Conservation (phyloP, 2,888 invertebrate species). For the Drosophila lutescens region DNA sequence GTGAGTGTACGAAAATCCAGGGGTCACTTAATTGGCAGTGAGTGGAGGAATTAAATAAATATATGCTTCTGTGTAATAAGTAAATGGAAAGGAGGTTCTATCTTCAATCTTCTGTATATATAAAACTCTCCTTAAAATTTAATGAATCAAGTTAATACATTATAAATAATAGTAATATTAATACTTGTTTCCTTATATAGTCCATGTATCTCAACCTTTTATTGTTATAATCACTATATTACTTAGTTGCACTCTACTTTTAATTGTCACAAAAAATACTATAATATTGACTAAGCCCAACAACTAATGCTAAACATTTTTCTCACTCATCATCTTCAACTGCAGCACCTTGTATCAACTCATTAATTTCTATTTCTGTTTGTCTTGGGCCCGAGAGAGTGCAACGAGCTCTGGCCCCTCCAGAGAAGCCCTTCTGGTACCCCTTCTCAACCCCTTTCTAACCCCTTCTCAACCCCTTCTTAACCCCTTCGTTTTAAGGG, state of each 20-base stretch:
- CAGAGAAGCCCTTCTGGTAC: not conserved
- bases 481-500: constrained; percentile 12
- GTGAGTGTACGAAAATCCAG: constrained; percentile 4
- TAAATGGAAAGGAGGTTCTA: not conserved
- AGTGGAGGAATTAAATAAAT: not conserved
- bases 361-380: constrained; percentile 78
- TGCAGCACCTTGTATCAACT: constrained; percentile 66
- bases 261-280: constrained; percentile 18
- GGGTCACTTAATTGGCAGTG: constrained; percentile 5
- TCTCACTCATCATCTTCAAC: constrained; percentile 5
- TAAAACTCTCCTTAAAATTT: no score
- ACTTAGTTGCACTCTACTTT: not conserved
- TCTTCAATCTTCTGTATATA: no score
- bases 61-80: not conserved
- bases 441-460: not conserved
- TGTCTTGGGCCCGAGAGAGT: constrained; percentile 59
- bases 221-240: not conserved
- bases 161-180: no score
- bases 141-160: no score
- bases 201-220: not conserved
- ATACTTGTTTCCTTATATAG: no score
- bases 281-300: not conserved
- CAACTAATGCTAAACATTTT: not conserved
- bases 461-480: not conserved
- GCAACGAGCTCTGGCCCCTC: constrained; percentile 56